A percentile compares a stretch with the other conserved stretches of the same genome.
Evolutionary conservation across 1,140 invertebrate species (phyloP).

Genomic region (Bombus turneri): DNA sequence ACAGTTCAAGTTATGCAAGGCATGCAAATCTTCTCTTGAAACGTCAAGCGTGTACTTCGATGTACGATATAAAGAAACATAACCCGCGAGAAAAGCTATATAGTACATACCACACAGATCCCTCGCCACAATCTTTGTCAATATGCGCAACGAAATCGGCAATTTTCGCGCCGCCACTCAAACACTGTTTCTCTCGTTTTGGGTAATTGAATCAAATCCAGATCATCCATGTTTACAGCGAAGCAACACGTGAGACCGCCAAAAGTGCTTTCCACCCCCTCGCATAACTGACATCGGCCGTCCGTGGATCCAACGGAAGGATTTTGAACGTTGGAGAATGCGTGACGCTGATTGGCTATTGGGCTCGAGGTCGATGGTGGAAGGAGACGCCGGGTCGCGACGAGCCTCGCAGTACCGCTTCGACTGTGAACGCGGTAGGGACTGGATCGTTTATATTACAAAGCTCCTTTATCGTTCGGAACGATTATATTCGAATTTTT

Average conservation of each 20-base stretch:
- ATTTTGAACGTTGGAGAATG: constrained; percentile 51
- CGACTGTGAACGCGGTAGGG: constrained; percentile 61
- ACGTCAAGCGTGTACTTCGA: no score
- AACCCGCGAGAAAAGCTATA: no score
- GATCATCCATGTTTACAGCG: constrained; percentile 59
- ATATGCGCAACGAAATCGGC: neutral
- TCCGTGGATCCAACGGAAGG: constrained; percentile 63
- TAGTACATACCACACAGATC: neutral
- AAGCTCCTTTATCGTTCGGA: neutral
- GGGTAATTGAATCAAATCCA: constrained; percentile 25
- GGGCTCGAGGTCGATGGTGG: constrained; percentile 67
- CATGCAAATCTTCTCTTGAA: no score
- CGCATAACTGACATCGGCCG: constrained; percentile 17
- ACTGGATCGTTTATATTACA: no score
- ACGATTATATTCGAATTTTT: neutral
- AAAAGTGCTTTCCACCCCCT: constrained; percentile 41
- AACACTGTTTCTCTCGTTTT: neutral
- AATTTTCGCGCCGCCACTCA: neutral
- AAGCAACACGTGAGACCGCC: constrained; percentile 67
- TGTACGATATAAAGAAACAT: no score
- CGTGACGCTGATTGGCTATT: constrained; percentile 62
- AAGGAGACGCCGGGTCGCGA: constrained; percentile 65
- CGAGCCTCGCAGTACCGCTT: constrained; percentile 70
- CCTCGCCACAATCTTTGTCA: neutral
- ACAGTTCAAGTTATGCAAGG: no score